Evolutionary conservation across 1,140 invertebrate species (phyloP), one percentile per base, ranked within the genome.

Genomic region (Micrasema longulum): DNA sequence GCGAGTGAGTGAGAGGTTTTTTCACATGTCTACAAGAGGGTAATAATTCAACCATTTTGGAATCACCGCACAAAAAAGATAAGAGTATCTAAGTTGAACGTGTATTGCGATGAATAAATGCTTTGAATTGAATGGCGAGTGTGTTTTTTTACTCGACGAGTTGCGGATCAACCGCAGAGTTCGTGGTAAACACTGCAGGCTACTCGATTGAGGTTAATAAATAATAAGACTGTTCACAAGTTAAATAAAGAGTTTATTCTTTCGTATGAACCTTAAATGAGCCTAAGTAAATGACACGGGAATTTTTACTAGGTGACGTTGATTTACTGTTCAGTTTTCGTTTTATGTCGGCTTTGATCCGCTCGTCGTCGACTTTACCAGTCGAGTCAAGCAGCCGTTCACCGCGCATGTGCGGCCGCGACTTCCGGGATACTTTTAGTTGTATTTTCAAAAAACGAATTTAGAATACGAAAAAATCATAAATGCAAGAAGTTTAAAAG

Each of bases 361-460:
- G 31, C 4, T n/a, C 53, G 26, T 57, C 48, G n/a, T 57, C 12
- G n/a, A 18, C n/a, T n/a, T n/a, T n/a, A 57, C 36, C 22, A 57
- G 66, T 69, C 41, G 50, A 69, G 41, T 69, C 57, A 50, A 53
- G 68, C 55, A 45, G 41, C 55, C 68, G 31, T 52, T 62, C 68
- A 69, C 68, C 52, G 68, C 68, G 68, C 68, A 69, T 69, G 68
- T 62, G 68, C 41, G 38, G 22, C 23, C 26, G 68, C 20, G 16
- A 62, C 45, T 69, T 69, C 68, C 68, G 68, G 68, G 68, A 69
- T 38, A 60, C 43, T 69, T 69, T 69, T 60, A 55, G 22, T 45
- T 48, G 53, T n/a, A 52, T 62, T 69, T 69, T 62, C 35, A n/a
- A 62, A 48, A 69, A 57, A 22, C 26, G 18, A 18, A 63, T 69